Conservation (phyloP, 2,113 vertebrate species). For the Sigmodon hispidus region DNA sequence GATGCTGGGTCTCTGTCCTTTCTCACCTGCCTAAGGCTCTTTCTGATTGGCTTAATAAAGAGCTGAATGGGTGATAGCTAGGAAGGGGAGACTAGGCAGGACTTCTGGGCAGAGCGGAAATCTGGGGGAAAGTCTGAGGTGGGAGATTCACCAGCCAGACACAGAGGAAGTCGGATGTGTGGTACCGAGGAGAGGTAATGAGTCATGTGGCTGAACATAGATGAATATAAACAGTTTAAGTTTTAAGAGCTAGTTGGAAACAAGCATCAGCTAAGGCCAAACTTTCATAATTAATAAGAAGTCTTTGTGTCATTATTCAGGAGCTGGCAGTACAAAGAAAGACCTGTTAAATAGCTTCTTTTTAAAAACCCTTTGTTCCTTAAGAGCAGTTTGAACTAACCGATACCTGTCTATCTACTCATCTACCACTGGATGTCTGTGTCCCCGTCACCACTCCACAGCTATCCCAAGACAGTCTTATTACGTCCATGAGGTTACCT, state of each 20-base stretch:
- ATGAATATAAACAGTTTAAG: background rate
- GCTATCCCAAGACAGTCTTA: background rate
- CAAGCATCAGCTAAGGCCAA: background rate
- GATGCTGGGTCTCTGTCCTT: too few species aligned
- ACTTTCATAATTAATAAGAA: background rate
- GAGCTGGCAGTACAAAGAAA: background rate
- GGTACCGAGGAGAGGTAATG: background rate
- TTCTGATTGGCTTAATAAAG: too few species aligned
- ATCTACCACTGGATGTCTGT: too few species aligned
- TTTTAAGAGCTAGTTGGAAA: background rate
- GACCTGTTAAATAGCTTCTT: background rate
- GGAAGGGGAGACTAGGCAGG: too few species aligned
- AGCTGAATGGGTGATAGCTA: too few species aligned
- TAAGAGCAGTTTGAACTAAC: background rate
- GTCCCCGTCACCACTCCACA: background rate
- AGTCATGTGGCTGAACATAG: background rate
- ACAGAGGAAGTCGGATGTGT: background rate
- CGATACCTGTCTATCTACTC: background rate
- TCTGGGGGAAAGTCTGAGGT: background rate
- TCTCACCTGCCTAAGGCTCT: too few species aligned
- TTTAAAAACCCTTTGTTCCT: background rate
- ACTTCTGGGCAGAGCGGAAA: too few species aligned
- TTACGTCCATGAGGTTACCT: background rate
- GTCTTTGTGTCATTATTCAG: background rate
- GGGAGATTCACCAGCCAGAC: background rate